A percentile compares a stretch with the other conserved stretches of the same genome.
Conservation (phyloP, 2,113 vertebrate genomes). For the Progne subis region DNA sequence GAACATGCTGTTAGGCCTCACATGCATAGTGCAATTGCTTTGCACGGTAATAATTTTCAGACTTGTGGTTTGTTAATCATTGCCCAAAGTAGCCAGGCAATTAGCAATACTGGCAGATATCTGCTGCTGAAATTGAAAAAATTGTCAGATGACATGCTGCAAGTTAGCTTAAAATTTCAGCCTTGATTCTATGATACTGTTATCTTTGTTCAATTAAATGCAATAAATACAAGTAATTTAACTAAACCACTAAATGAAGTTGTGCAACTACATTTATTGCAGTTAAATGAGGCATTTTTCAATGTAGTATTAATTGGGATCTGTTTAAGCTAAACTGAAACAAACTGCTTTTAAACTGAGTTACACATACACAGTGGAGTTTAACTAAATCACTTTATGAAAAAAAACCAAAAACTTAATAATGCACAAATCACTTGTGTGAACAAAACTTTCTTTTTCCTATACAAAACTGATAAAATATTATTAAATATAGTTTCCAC, state of each 20-base stretch:
- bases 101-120: background rate
- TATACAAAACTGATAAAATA: background rate
- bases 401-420: background rate
- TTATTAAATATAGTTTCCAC: background rate
- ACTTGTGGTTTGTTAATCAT: background rate
- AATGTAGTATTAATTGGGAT: conserved; percentile 2
- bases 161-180: background rate
- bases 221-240: conserved; percentile 5
- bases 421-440: background rate
- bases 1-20: background rate
- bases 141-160: background rate
- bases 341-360: conserved; percentile 1
- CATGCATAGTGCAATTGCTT: background rate
- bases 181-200: background rate
- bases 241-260: conserved; percentile 1
- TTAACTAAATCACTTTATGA: conserved; percentile 5
- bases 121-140: background rate
- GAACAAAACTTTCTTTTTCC: background rate
- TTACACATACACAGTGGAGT: background rate
- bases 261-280: background rate
- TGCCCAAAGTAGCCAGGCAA: background rate
- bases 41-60: background rate
- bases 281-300: conserved; percentile 19
- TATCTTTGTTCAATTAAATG: background rate
- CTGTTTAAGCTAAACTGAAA: conserved; percentile 34